A percentile compares a stretch with the other conserved stretches of the same genome.
Evolutionary conservation across 2,888 invertebrate species (phyloP).

Genomic region (Autographa pulchrina): DNA sequence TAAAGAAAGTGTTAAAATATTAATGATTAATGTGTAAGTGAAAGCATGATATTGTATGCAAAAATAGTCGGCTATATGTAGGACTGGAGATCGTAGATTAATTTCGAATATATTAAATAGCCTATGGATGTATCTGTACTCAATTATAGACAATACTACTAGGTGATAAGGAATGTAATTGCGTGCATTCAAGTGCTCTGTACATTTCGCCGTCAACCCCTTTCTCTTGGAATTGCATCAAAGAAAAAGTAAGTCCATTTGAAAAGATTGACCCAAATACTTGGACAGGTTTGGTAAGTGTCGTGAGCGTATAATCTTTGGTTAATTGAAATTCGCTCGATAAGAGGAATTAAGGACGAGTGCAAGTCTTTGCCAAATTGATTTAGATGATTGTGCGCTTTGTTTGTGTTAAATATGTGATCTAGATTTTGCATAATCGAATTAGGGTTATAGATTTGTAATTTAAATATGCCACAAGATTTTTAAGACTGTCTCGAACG

Average conservation of each 20-base stretch:
- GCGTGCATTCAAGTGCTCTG: constrained; percentile 29
- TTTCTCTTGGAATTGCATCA: constrained; percentile 57
- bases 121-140: constrained; percentile 25
- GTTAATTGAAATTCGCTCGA: constrained; percentile 42
- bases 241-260: constrained; percentile 59
- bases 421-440: background rate
- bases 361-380: constrained; percentile 13
- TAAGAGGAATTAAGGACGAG: constrained; percentile 40
- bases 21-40: constrained; percentile 66
- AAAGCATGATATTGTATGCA: constrained; percentile 71
- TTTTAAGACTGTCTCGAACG: no score
- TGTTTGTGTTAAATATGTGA: background rate
- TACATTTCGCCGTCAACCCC: constrained; percentile 52
- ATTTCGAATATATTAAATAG: constrained; percentile 52
- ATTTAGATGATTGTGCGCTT: constrained; percentile 25
- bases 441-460: background rate
- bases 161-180: constrained; percentile 43
- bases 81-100: constrained; percentile 57
- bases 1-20: constrained; percentile 68
- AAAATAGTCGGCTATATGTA: constrained; percentile 60
- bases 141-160: constrained; percentile 27
- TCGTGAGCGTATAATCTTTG: constrained; percentile 37
- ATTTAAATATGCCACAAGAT: background rate
- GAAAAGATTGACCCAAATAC: constrained; percentile 64
- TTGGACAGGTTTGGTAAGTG: constrained; percentile 58